Base-by-base conservation (phyloP, 2,113 vertebrate genomes). In the Siphamia tubifer region DNA sequence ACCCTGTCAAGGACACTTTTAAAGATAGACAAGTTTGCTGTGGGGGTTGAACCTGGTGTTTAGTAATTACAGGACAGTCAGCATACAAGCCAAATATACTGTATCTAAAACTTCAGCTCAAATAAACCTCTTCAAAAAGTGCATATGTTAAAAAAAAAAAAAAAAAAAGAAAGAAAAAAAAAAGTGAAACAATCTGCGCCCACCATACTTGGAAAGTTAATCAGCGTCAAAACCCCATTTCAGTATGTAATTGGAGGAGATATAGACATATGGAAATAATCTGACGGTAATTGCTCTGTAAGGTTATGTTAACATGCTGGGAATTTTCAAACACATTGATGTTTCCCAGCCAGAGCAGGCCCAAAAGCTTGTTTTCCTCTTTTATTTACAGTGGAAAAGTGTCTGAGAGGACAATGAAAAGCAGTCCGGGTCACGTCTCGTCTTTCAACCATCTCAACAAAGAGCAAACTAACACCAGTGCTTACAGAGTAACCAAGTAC, bases 191-290 rank as follows among this genome's bases (percentile, higher is more conserved):
- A 52, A 77, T 71, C 38, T 36, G 62, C 52, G 52, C 25, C 24
- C 16, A 8, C 23, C 21, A 40, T 61, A 68, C 58, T 74, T 79
- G 63, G 70, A 71, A 70, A 71, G 72, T 78, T 63, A 42, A 74
- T 79, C 62, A 81, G 55, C 74, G 74, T 31, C 15, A 4, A 27
- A 73, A 54, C 71, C 32, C 11, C 0, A 52, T 80, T 68, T 74
- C 69, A 54, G 31, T 10, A 8, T 49, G 71, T 47, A 69, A 74
- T 65, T 61, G 75, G 73, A 89, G 49, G 80, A 51, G 74, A 75
- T 60, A 61, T 61, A 64, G 69, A 70, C 84, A 86, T 83, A 52
- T 87, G 89, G 88, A 85, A 92, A 84, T 78, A 79, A 86, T 90
- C 79, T 73, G 8, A 3, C 52, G 28, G 69, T 82, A 85, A 87